Percentiles rank a stretch among this genome's conserved stretches.
These are phyloP conservation scores for Drosophila falleni DNA, from an alignment of 2,888 invertebrate species.

Conservation along the genomic window DNA sequence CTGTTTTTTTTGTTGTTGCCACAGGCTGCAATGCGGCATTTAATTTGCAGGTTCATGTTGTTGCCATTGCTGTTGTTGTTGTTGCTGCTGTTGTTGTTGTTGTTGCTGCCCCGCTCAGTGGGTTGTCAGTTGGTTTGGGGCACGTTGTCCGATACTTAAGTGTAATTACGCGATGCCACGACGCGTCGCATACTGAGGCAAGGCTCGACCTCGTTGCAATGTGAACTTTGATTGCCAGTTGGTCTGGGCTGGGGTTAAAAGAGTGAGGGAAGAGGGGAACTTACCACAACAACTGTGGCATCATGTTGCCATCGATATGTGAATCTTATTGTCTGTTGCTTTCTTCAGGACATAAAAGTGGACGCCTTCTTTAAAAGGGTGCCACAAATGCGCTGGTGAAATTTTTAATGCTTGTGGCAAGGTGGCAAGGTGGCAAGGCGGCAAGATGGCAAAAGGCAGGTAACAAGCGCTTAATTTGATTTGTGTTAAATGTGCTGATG, in stretches of 20 bases:
- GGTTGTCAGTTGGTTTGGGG: slow-evolving; percentile 54
- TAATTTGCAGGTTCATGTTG: slow-evolving; percentile 72
- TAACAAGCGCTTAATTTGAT: slow-evolving; percentile 75
- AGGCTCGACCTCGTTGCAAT: slow-evolving; percentile 70
- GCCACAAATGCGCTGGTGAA: slow-evolving; percentile 59
- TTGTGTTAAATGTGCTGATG: slow-evolving; percentile 62
- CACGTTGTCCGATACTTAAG: slow-evolving; percentile 71
- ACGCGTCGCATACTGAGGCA: slow-evolving; percentile 37
- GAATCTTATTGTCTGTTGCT: slow-evolving; percentile 17
- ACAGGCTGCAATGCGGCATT: slow-evolving; percentile 54
- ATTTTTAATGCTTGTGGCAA: slow-evolving; percentile 56
- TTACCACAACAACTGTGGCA: slow-evolving; percentile 2
- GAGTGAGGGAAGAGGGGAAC: neutral
- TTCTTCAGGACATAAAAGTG: slow-evolving; percentile 48
- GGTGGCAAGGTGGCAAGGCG: slow-evolving; percentile 21
- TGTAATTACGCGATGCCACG: slow-evolving; percentile 69
- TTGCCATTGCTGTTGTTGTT: slow-evolving; percentile 29
- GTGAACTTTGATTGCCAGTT: slow-evolving; percentile 58
- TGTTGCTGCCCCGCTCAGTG: slow-evolving; percentile 39
- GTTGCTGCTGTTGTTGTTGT: slow-evolving; percentile 14
- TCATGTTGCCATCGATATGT: slow-evolving; percentile 27
- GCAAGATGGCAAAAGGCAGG: slow-evolving; percentile 20
- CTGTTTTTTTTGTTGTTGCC: slow-evolving; percentile 28
- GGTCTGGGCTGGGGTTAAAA: neutral
- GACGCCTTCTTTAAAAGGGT: slow-evolving; percentile 21